These are phyloP conservation scores for Neria commutata DNA, from an alignment of 2,888 invertebrate species.

Conservation along the genomic window DNA sequence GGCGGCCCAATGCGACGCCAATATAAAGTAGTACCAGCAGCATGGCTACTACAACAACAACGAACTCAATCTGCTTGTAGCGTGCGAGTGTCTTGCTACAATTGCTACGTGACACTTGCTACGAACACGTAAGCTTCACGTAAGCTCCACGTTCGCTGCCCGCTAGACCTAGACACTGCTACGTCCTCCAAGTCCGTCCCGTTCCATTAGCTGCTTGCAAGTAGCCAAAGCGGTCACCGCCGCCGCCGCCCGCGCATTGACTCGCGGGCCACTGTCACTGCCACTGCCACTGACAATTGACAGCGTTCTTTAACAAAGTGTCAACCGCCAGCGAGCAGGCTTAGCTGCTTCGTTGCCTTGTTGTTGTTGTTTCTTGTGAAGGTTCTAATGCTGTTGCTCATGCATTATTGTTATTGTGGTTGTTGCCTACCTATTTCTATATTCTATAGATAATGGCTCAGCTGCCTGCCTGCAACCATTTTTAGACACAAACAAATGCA, in stretches of 20 bases:
- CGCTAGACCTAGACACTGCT: background rate
- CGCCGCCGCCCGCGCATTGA: background rate
- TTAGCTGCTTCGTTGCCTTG: background rate
- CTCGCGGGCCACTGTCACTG: background rate
- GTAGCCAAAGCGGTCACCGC: no score
- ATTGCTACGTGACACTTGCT: conserved; percentile 19
- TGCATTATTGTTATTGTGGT: background rate
- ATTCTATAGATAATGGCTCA: background rate
- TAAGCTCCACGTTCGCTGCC: background rate
- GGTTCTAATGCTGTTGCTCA: background rate
- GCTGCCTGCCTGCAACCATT: background rate
- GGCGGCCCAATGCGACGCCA: background rate
- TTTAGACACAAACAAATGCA: background rate
- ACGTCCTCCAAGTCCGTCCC: no score
- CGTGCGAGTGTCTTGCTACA: background rate
- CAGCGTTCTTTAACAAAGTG: background rate
- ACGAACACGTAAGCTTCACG: conserved; percentile 7
- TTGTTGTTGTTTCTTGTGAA: background rate
- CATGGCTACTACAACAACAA: conserved; percentile 1
- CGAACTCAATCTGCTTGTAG: background rate
- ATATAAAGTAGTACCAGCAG: background rate
- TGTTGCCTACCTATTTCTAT: background rate
- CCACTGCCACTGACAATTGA: no score
- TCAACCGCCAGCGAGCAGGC: background rate
- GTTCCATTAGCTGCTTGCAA: no score